These are phyloP conservation scores for Lepilemur ruficaudatus DNA, from an alignment of 2,797 vertebrate species.

Conservation along the genomic window DNA sequence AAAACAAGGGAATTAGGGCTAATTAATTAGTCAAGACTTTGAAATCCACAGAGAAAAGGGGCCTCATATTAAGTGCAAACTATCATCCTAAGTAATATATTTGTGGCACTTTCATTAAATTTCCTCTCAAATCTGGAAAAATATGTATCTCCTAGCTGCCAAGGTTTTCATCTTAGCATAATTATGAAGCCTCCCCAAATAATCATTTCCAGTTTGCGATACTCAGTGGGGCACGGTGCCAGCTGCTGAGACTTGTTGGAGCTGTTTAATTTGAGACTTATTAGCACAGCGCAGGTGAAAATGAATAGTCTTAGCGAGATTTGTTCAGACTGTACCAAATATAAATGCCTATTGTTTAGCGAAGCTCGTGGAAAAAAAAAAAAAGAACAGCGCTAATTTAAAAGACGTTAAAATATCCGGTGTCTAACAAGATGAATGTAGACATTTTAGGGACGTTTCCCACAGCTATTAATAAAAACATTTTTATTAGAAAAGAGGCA, in stretches of 20 bases:
- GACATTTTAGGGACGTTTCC: not conserved
- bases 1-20: constrained; percentile 63
- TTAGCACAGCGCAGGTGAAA: constrained; percentile 60
- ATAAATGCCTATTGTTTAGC: not conserved
- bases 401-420: not conserved
- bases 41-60: constrained; percentile 68
- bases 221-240: constrained; percentile 51
- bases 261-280: constrained; percentile 66
- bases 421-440: not conserved
- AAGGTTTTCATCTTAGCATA: constrained; percentile 59
- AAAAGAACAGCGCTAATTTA: not conserved
- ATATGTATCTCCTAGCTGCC: constrained; percentile 64
- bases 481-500: not conserved
- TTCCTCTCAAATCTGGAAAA: constrained; percentile 64
- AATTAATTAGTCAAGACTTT: constrained; percentile 77
- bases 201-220: constrained; percentile 35
- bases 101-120: constrained; percentile 74
- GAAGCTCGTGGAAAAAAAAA: not conserved
- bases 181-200: constrained; percentile 72
- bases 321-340: not conserved
- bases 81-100: constrained; percentile 70
- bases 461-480: not conserved
- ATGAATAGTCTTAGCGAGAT: not conserved
- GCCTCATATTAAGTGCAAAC: constrained; percentile 70
- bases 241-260: constrained; percentile 54